Base-by-base conservation (phyloP, 2,888 invertebrate genomes). In the Cheilosia soror region DNA sequence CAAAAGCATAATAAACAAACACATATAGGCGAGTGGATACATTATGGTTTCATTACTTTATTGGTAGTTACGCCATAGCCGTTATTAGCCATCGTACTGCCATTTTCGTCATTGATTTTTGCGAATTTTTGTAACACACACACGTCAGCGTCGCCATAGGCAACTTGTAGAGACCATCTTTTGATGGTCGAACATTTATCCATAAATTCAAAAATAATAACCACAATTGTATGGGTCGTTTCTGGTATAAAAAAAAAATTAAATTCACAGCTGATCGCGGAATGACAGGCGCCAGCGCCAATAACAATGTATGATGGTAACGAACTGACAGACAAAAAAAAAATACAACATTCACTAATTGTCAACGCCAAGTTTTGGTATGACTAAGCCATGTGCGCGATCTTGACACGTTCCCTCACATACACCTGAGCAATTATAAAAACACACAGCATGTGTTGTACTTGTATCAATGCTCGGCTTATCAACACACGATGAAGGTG, bases 131-230 rank as follows among this genome's bases (percentile, higher is more conserved):
- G 71, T 62, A 92, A 84, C 31, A 90, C 86, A 79, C 91, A 91
- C 63, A 88, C 88, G 80, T 88, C 88, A 20, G 87, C 87, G 66
- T 90, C 89, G 71, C 88, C 87, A 44, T 89, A 89, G 71, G 91
- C 90, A 84, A 91, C 89, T 76, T 91, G 88, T 85, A 91, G 91
- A 44, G 90, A 90, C 89, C 91, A 90, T 77, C 90, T 89, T 76
- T 89, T 89, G 31, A 87, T 84, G 53, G 73, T 55, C 68, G 82
- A 27, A 33, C 68, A 51, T 60, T 62, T 82, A 69, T 72, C 82
- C 86, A 86, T 86, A 71, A 80, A 86, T 58, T 40, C 37, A 40
- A 58, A 20, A 44, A 47, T 47, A 13, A 42, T 33, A 2, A 1
- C 20, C 20, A 53, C n/a, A 29, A 51, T 27, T 20, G 15, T 31